A percentile compares a stretch with the other conserved stretches of the same genome.
Conservation (phyloP, 2,113 vertebrate species). For the Himantopus leucocephalus region DNA sequence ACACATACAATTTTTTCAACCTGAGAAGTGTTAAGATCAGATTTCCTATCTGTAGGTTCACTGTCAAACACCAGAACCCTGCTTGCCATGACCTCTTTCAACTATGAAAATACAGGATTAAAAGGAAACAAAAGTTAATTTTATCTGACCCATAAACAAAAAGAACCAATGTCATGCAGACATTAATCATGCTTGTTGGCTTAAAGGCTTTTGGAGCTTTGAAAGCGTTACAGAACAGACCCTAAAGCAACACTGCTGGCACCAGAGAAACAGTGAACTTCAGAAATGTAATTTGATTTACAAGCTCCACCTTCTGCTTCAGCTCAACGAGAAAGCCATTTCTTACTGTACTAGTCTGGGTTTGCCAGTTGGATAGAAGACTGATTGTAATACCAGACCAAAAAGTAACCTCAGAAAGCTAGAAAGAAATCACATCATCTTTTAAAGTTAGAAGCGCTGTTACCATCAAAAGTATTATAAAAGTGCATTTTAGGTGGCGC, state of each 20-base stretch:
- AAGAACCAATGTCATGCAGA: slow-evolving; percentile 89
- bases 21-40: slow-evolving; percentile 46
- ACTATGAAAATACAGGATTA: slow-evolving; percentile 72
- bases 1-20: slow-evolving; percentile 28
- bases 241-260: slow-evolving; percentile 93
- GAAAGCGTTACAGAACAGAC: slow-evolving; percentile 85
- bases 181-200: slow-evolving; percentile 92
- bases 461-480: background rate
- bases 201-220: slow-evolving; percentile 86
- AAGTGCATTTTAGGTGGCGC: background rate
- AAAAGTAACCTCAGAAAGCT: slow-evolving; percentile 78
- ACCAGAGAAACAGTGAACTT: slow-evolving; percentile 71
- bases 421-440: slow-evolving; percentile 64
- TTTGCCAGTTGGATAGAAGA: slow-evolving; percentile 52
- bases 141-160: slow-evolving; percentile 88
- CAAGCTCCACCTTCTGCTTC: slow-evolving; percentile 43
- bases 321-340: slow-evolving; percentile 46
- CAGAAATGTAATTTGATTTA: slow-evolving; percentile 62
- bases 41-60: slow-evolving; percentile 37
- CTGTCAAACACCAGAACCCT: slow-evolving; percentile 58
- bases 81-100: slow-evolving; percentile 32
- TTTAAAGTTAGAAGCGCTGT: slow-evolving; percentile 33
- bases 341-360: slow-evolving; percentile 28
- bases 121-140: slow-evolving; percentile 95
- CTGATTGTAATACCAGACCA: slow-evolving; percentile 47